Evolutionary conservation across 2,797 vertebrate species (phyloP).

Genomic region (Arrhamphus sclerolepis): DNA sequence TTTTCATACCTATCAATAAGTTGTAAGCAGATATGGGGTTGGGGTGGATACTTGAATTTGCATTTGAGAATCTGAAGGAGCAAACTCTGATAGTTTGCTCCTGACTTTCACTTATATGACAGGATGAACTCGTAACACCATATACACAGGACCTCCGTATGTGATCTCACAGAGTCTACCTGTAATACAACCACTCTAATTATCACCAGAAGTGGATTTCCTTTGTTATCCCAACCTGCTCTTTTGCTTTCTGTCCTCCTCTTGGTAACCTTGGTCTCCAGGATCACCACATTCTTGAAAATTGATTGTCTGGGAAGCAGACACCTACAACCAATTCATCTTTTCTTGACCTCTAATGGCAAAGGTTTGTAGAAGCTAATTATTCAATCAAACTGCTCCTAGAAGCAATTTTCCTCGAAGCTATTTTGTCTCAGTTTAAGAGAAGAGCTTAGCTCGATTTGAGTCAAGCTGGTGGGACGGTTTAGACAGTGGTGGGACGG

Average conservation of each 20-base stretch:
- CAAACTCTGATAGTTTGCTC: too few relatives aligned
- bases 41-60: too few relatives aligned
- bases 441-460: slow-evolving; percentile 26
- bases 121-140: too few relatives aligned
- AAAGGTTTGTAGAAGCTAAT: slow-evolving; percentile 69
- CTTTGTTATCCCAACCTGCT: slow-evolving; percentile 21
- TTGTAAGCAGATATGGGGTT: too few relatives aligned
- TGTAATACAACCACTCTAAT: slow-evolving; percentile 35
- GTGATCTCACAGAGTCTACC: slow-evolving; percentile 8
- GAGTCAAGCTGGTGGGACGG: slow-evolving; percentile 19
- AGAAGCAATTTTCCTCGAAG: slow-evolving; percentile 55
- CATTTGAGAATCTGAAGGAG: too few relatives aligned
- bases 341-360: slow-evolving; percentile 66
- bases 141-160: too few relatives aligned
- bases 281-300: slow-evolving; percentile 53
- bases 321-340: slow-evolving; percentile 48
- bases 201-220: slow-evolving; percentile 18
- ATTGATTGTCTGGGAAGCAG: slow-evolving; percentile 61
- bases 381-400: slow-evolving; percentile 65
- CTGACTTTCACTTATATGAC: too few relatives aligned
- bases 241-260: slow-evolving; percentile 19
- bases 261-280: slow-evolving; percentile 47
- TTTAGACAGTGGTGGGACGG: slow-evolving; percentile 36
- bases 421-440: slow-evolving; percentile 39
- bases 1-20: not conserved